Base-by-base conservation (phyloP, 2,797 vertebrate species). In the Parauchenoglanis ngamensis region DNA sequence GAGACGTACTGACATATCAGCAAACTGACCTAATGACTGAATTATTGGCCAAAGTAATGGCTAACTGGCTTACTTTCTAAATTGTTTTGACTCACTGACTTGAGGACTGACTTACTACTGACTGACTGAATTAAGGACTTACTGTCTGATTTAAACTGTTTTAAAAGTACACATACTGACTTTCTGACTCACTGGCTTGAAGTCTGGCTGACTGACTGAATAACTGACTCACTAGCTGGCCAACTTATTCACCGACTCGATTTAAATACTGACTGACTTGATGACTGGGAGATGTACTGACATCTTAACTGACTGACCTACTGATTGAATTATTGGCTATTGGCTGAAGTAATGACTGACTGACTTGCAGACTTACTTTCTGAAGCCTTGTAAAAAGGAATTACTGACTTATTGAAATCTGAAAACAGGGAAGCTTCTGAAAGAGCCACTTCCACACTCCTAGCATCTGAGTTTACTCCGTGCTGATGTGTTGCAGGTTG, bases 401-500 rank as follows among this genome's bases (percentile, higher is more conserved):
- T 54, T 28, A 10, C 12, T 21, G 49, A 56, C 7, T 31, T 35
- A n/a, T 13, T 52, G 23, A 76, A n/a, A 75, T 17, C 13, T 17
- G 13, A 56, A 56, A 40, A 68, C 65, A 19, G 28, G 5, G 40
- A 46, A 12, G 40, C 23, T 70, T 40, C 17, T 8, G 54, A 67
- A 1, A 13, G 63, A 67, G 31, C 28, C 28, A 17, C 65, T 35
- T 25, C 10, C 3, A 17, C 70, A 11, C 21, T 73, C 40, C 7
- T 44, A 13, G 6, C 25, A n/a, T n/a, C 15, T 77, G 25, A 56
- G 28, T 40, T 59, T 35, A 57, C 8, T 21, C 54, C 2, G 1
- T 8, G 28, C 52, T 61, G 19, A 0, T 73, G 31, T 86, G 23
- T 91, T 91, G 77, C 86, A 99, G 98, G 98, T 59, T 99, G 98